Percentiles rank a stretch among this genome's conserved stretches.
These are phyloP conservation scores for Etheostoma nigrum DNA, from an alignment of 2,797 vertebrate genomes.

Conservation along the genomic window DNA sequence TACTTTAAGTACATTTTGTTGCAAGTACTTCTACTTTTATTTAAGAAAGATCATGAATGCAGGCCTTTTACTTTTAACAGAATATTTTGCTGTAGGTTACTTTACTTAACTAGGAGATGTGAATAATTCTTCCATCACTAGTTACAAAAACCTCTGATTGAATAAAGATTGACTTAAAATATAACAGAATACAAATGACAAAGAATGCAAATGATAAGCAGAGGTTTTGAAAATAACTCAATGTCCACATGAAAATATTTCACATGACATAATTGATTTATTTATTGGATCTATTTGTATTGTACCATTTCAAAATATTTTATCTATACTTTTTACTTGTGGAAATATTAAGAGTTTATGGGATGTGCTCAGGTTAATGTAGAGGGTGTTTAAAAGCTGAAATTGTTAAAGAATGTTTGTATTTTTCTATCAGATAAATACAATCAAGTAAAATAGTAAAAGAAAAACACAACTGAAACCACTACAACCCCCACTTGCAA, in stretches of 20 bases:
- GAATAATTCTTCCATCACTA: not conserved
- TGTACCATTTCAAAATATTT: not conserved
- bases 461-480: slow-evolving; percentile 17
- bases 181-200: not conserved
- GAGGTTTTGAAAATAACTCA: not conserved
- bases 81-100: not conserved
- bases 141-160: not conserved
- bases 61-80: not conserved
- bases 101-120: not conserved
- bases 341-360: not conserved
- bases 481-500: slow-evolving; percentile 14
- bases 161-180: not conserved
- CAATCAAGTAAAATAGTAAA: not conserved
- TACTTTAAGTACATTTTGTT: not conserved
- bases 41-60: not conserved
- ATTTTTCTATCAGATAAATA: not conserved
- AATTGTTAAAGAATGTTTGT: not conserved
- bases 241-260: not conserved
- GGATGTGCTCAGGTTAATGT: not conserved
- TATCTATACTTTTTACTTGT: not conserved
- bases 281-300: not conserved
- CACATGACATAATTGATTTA: not conserved
- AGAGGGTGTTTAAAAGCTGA: not conserved
- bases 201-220: not conserved
- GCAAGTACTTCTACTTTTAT: not conserved